A percentile compares a stretch with the other conserved stretches of the same genome.
These are phyloP conservation scores for Philotrypesis tridentata DNA, from an alignment of 1,140 invertebrate genomes.

Conservation along the genomic window DNA sequence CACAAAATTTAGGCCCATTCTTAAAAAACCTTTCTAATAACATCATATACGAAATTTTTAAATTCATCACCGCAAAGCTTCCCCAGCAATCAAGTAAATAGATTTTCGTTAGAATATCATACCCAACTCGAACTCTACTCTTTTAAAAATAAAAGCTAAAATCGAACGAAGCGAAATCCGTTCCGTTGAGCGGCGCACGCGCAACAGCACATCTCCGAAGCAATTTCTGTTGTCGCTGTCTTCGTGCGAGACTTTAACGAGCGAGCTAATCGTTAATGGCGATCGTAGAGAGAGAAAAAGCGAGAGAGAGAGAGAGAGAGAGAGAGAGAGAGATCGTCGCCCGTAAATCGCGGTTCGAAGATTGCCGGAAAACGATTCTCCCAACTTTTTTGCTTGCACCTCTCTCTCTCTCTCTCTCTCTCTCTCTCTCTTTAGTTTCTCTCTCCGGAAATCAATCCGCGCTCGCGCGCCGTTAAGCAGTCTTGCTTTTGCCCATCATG, in stretches of 20 bases:
- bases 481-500: background rate
- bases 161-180: too few relatives aligned
- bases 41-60: too few relatives aligned
- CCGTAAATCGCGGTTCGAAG: conserved; percentile 19
- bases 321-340: too few relatives aligned
- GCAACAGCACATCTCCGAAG: background rate
- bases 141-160: background rate
- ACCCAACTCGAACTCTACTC: too few relatives aligned
- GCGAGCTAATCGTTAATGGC: conserved; percentile 9
- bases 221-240: conserved; percentile 1
- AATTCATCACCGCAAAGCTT: too few relatives aligned
- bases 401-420: background rate
- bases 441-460: background rate
- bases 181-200: too few relatives aligned
- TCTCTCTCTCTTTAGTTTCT: background rate
- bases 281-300: conserved; percentile 18
- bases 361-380: background rate
- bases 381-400: background rate
- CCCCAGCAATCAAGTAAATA: too few relatives aligned
- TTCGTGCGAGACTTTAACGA: conserved; percentile 14
- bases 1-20: too few relatives aligned
- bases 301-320: too few relatives aligned
- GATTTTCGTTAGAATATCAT: too few relatives aligned
- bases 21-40: too few relatives aligned
- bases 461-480: background rate